Evolutionary conservation across 2,888 invertebrate genomes (phyloP).

Genomic region (Metallyticus violacea): DNA sequence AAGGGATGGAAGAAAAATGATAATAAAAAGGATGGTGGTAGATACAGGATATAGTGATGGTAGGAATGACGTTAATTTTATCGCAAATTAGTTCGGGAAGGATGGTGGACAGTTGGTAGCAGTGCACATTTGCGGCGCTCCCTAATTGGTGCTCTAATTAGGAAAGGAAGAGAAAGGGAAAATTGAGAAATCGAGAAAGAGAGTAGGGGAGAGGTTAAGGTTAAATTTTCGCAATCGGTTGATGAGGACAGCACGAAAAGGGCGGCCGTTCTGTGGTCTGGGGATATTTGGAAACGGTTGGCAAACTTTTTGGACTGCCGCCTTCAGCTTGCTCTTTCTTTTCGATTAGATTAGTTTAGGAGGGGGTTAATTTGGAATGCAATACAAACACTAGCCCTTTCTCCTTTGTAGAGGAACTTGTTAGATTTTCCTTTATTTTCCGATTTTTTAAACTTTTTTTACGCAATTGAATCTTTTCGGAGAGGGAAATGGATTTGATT

Average conservation of each 20-base stretch:
- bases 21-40: conserved; percentile 4
- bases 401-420: background rate
- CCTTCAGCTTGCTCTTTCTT: background rate
- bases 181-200: background rate
- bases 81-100: conserved; percentile 21
- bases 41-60: background rate
- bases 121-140: background rate
- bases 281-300: background rate
- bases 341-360: background rate
- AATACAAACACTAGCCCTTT: background rate
- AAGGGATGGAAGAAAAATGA: background rate
- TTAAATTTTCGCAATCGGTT: background rate
- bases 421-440: background rate
- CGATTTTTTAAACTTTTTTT: background rate
- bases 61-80: conserved; percentile 10
- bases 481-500: background rate
- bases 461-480: background rate
- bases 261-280: background rate
- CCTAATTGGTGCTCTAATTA: conserved; percentile 13
- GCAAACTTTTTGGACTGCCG: background rate
- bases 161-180: background rate
- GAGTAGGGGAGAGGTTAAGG: background rate
- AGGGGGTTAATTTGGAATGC: background rate
- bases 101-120: background rate
- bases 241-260: background rate